These are phyloP conservation scores for Orestias chungarensis DNA, from an alignment of 2,797 vertebrate genomes.

Conservation along the genomic window DNA sequence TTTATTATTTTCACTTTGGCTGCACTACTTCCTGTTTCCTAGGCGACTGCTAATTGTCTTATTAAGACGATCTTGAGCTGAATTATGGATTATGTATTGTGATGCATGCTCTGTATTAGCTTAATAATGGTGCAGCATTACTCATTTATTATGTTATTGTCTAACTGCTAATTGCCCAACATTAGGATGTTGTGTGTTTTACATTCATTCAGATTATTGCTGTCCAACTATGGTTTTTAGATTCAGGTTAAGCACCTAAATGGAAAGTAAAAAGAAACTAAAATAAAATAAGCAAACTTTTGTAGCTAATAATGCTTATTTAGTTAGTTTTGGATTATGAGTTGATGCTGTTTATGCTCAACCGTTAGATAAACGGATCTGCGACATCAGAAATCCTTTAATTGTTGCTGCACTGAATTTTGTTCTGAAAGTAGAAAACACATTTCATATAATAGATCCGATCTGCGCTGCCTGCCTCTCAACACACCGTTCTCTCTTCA, in stretches of 20 bases:
- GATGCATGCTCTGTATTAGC: neutral
- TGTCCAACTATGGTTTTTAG: neutral
- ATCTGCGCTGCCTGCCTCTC: too few relatives aligned
- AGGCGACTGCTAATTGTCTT: neutral
- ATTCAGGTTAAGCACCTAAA: neutral
- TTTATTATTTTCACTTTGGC: too few relatives aligned
- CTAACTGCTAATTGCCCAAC: constrained; percentile 21
- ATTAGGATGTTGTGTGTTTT: constrained; percentile 31
- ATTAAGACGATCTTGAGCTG: neutral
- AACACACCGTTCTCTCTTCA: neutral
- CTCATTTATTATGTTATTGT: constrained; percentile 42
- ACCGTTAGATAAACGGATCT: too few relatives aligned
- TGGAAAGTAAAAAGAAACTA: too few relatives aligned
- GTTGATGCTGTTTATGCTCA: too few relatives aligned
- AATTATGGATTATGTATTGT: neutral
- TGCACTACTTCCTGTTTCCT: neutral
- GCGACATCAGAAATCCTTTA: too few relatives aligned
- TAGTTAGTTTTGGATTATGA: neutral
- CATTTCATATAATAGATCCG: too few relatives aligned
- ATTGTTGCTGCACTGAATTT: too few relatives aligned
- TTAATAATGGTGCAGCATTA: constrained; percentile 9
- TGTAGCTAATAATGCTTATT: too few relatives aligned
- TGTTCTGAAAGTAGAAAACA: too few relatives aligned
- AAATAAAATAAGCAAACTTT: too few relatives aligned
- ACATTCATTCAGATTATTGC: neutral